A percentile compares a stretch with the other conserved stretches of the same genome.
phyloP scores from a whole-genome alignment of 2,113 vertebrate species.

The Tursiops truncatus region DNA sequence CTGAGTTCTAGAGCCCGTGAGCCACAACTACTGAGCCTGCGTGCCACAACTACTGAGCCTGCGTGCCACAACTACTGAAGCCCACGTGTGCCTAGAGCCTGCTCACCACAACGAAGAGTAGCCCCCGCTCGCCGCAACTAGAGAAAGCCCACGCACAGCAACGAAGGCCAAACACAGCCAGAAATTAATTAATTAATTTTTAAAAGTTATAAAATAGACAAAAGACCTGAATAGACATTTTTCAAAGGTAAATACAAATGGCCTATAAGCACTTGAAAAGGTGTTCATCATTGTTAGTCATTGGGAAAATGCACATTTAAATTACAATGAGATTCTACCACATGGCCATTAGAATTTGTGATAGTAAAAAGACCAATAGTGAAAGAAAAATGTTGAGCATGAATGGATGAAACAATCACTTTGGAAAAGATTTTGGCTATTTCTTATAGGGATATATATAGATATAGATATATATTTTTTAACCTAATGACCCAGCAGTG shows the following conservation, averaged over 20 bases:
- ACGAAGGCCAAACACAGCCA: no score
- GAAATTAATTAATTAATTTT: neutral
- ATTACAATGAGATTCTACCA: neutral
- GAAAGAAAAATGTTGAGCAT: neutral
- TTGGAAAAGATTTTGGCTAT: neutral
- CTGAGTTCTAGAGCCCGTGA: no score
- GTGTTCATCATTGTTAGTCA: neutral
- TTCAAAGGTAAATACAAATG: neutral
- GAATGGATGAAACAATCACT: neutral
- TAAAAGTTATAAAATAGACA: neutral
- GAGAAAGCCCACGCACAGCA: no score
- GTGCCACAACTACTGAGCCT: no score
- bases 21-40: no score
- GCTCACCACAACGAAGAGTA: no score
- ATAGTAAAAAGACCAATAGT: neutral
- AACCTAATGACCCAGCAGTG: neutral
- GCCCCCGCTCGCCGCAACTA: no score
- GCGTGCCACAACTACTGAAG: no score
- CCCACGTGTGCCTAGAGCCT: rapidly evolving
- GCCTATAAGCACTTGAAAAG: neutral
- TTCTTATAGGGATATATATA: neutral
- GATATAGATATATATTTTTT: neutral
- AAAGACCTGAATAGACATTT: neutral
- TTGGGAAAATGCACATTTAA: neutral
- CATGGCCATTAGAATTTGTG: neutral